Percentiles rank a stretch among this genome's conserved stretches.
These are phyloP conservation scores for Grus americana DNA, from an alignment of 2,113 vertebrate genomes.

Conservation along the genomic window DNA sequence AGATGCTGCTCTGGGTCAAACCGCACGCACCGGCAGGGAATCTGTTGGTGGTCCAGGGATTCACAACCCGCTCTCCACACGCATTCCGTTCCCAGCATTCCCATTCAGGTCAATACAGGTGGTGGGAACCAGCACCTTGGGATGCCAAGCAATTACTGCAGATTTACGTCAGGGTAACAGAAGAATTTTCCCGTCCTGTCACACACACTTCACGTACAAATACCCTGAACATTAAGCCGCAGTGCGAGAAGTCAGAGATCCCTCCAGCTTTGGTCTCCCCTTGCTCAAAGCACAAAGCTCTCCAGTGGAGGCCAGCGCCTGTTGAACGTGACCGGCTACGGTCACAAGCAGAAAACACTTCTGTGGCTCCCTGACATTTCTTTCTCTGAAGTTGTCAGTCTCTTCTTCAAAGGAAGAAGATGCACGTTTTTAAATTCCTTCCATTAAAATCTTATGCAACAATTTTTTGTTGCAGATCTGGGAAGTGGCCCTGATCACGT, in stretches of 20 bases:
- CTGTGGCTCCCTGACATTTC: background rate
- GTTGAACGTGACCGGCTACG: background rate
- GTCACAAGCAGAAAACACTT: background rate
- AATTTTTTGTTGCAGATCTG: background rate
- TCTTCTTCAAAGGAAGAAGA: background rate
- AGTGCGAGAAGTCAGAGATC: background rate
- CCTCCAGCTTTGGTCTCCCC: background rate
- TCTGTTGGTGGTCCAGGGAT: background rate
- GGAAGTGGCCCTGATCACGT: background rate
- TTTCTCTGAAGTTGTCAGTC: background rate
- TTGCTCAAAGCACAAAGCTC: background rate
- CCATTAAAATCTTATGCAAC: background rate
- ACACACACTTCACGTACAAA: background rate
- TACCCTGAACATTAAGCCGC: background rate
- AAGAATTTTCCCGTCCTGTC: background rate
- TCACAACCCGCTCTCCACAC: background rate
- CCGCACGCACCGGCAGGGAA: background rate
- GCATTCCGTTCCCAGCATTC: background rate
- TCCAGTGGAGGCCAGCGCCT: background rate
- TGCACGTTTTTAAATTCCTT: background rate
- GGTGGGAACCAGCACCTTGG: background rate
- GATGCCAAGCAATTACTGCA: background rate
- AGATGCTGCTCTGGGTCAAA: background rate
- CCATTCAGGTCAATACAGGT: accelerated
- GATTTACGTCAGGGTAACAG: background rate